Base-by-base conservation (phyloP, 1,140 invertebrate genomes). In the Drosophila suzukii region DNA sequence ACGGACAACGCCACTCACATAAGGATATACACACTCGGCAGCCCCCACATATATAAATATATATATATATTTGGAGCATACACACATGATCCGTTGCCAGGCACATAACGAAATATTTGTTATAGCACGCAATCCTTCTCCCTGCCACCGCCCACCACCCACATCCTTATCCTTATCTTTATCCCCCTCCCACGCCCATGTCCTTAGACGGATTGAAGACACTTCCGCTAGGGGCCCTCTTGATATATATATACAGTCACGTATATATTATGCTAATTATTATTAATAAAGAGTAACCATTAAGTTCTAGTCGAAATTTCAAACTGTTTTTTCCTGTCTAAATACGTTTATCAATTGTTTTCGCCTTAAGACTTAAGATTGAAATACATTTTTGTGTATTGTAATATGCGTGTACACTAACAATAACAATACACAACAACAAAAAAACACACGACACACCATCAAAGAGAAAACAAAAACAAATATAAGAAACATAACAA, bases 271-370 rank as follows among this genome's bases (percentile, higher is more conserved):
- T 75, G 59, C 73, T 81, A 65, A 55, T 78, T 71, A 71, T 41
- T 53, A 71, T 74, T 60, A 59, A 66, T 78, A 67, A 65, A 12
- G 63, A 36, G 38, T 88, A 88, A 78, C 47, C 71, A 47, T 72
- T 91, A 90, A 91, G 90, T 90, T 91, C 90, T 91, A 91, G 90
- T 91, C 90, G 84, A 91, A 91, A 91, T 91, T 91, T 86, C 50
- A 90, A 90, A 86, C 86, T 83, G 68, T 80, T 89, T 82, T 62
- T 61, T 76, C 72, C 59, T 55, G 59, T 75, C 57, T 56, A 59
- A 56, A 71, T 62, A 62, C 34, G 65, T 77, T 82, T 81, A 81
- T 36, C 43, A 66, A 71, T 76, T 89, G 79, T 79, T 89, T 88
- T 89, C 73, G 70, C 81, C 85, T 77, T 85, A 81, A 80, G 30